Evolutionary conservation across 2,113 vertebrate species (phyloP), one percentile per base, ranked within the genome.

Genomic region (Gallinago jamesoni): DNA sequence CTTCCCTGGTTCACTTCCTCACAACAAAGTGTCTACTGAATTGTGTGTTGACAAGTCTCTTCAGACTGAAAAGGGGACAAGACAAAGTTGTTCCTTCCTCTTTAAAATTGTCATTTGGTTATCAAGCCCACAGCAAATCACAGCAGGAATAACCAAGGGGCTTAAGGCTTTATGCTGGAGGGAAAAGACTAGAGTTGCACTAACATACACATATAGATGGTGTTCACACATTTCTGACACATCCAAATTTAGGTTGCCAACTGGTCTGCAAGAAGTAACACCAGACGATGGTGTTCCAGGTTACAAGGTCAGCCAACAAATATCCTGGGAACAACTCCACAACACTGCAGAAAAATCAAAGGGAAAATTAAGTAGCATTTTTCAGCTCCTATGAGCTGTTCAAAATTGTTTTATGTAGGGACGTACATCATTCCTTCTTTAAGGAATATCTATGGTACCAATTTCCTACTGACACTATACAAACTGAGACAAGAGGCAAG

Each of bases 401-500:
- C 57, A 52, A 80, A 95, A 83, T 89, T 79, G 87, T 7, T 94
- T 96, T 91, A 90, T 55, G 63, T 80, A 76, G 37, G 45, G 24
- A 80, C 1, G 4, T 66, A 80, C 15, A 91, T 82, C 57, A 95
- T 73, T 79, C n/a, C 63, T 82, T 79, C 60, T 76, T 95, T 63
- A 91, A 94, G 83, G 67, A 57, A 41, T 79, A 89, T 91, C 88
- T 96, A 15, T 68, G 56, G 35, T 82, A 68, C 88, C 93, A 90
- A 89, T 92, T 93, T 95, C 77, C 39, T 89, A 64, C 91, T 47
- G 76, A 85, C 78, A 24, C 53, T 60, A 33, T 28, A 91, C 69
- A 95, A 94, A 96, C 70, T 63, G 57, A 93, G 70, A 94, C 57
- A 92, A 84, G 84, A 92, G 85, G 53, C 55, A 94, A 93, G 80